Percentiles rank a stretch among this genome's conserved stretches.
Conservation (phyloP, 2,888 invertebrate species). For the Trichacis sp. region DNA sequence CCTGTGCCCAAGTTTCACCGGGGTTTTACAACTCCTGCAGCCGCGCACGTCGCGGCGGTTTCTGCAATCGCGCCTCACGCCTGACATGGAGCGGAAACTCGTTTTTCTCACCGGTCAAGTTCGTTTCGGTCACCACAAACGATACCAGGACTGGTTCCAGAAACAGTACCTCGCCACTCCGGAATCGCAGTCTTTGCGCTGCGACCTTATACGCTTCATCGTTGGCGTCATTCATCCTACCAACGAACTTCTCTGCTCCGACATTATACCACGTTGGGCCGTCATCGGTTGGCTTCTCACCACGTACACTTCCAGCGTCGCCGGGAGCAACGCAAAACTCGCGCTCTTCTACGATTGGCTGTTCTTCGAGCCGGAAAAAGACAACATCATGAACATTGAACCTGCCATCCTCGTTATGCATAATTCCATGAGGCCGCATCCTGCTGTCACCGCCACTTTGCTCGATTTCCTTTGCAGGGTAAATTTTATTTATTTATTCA, state of each 20-base stretch:
- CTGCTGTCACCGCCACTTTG: conserved; percentile 89
- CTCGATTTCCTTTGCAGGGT: conserved; percentile 90
- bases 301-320: conserved; percentile 89
- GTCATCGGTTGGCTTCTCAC: conserved; percentile 94
- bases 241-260: conserved; percentile 92
- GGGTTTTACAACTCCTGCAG: conserved; percentile 83
- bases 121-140: conserved; percentile 89
- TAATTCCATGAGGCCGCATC: conserved; percentile 92
- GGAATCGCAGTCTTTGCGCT: conserved; percentile 90
- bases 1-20: conserved; percentile 82
- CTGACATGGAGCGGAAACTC: conserved; percentile 93
- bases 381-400: conserved; percentile 96
- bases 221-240: conserved; percentile 95
- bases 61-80: conserved; percentile 86
- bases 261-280: conserved; percentile 95
- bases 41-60: conserved; percentile 89
- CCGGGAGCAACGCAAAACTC: conserved; percentile 90
- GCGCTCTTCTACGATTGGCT: conserved; percentile 95
- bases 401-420: conserved; percentile 95
- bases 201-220: conserved; percentile 93
- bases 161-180: conserved; percentile 90
- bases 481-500: no score
- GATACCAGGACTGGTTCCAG: conserved; percentile 96
- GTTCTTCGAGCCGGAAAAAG: conserved; percentile 89
- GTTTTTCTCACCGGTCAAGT: conserved; percentile 88